phyloP scores from a whole-genome alignment of 2,797 vertebrate species.

The Tympanoctomys barrerae region DNA sequence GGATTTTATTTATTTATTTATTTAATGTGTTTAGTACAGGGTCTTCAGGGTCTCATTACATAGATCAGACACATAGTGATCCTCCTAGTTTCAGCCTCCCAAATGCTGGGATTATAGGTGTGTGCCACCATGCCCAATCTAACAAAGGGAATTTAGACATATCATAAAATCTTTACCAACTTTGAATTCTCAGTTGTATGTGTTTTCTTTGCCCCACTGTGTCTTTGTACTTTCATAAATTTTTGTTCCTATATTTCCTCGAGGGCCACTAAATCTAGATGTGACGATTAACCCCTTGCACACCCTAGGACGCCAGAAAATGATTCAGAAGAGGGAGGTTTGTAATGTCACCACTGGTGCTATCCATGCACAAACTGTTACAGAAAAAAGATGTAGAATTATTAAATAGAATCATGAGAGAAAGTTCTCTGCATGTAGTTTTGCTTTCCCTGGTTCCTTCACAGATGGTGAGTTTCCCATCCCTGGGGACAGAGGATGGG shows the following conservation, averaged over 20 bases:
- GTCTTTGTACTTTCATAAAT: neutral
- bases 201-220: neutral
- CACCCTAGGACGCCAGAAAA: neutral
- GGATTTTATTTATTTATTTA: no score
- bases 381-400: neutral
- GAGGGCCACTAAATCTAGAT: neutral
- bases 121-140: neutral
- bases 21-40: no score
- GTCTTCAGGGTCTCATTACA: no score
- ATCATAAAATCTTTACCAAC: neutral
- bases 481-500: neutral
- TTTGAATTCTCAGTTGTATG: neutral
- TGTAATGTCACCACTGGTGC: neutral
- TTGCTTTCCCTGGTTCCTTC: neutral
- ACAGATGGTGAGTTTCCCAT: neutral
- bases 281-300: neutral
- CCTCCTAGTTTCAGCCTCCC: no score
- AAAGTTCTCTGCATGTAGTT: neutral
- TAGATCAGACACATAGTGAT: no score
- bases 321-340: neutral
- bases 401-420: neutral
- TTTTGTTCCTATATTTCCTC: slow-evolving; percentile 8
- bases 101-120: no score
- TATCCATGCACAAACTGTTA: neutral
- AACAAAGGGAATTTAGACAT: neutral